Conservation (phyloP, 2,113 vertebrate species). For the Xenus cinereus region DNA sequence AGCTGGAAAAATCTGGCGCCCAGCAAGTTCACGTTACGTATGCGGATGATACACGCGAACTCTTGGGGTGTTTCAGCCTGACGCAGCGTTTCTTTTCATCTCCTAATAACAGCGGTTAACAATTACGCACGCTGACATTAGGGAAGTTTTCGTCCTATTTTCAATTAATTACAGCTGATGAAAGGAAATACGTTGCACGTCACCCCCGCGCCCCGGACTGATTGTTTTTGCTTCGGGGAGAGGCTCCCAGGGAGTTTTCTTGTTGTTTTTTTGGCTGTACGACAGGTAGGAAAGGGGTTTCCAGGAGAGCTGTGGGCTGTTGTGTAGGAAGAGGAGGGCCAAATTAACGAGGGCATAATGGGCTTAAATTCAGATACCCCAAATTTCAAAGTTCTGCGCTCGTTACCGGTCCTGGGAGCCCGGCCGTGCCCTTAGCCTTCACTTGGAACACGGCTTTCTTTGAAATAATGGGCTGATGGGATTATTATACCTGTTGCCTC, state of each 20-base stretch:
- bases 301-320: background rate
- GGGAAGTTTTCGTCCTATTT: conserved; percentile 60
- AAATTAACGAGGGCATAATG: background rate
- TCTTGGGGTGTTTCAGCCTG: conserved; percentile 61
- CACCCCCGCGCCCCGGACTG: background rate
- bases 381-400: background rate
- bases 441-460: background rate
- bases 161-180: conserved; percentile 59
- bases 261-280: background rate
- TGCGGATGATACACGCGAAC: conserved; percentile 58
- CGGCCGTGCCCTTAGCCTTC: background rate
- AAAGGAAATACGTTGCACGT: conserved; percentile 34
- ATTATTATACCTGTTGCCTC: background rate
- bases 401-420: background rate
- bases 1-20: conserved; percentile 38
- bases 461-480: background rate
- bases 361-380: background rate
- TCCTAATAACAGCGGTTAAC: conserved; percentile 56
- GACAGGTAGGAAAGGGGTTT: background rate
- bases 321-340: background rate
- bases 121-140: conserved; percentile 42
- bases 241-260: background rate
- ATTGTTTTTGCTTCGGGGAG: background rate
- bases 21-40: conserved; percentile 50
- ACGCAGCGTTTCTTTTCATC: conserved; percentile 66